Evolutionary conservation across 2,113 vertebrate species (phyloP), one percentile per base, ranked within the genome.

Genomic region (Pelecanus crispus): DNA sequence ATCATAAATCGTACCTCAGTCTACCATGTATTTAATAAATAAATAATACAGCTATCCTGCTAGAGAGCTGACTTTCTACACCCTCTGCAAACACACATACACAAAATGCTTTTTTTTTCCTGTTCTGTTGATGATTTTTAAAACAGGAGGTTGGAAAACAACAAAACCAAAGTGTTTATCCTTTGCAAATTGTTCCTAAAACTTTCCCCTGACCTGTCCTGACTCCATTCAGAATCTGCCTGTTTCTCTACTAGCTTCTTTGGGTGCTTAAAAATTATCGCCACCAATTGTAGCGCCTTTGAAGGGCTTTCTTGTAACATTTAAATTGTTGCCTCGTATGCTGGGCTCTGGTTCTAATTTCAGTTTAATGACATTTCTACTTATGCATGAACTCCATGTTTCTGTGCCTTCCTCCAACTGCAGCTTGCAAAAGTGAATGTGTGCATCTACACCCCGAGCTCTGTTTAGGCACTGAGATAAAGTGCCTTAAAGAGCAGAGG

Each of bases 221-320:
- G 14, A 29, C 15, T 55, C n/a, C 14, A 13, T 87, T 65, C 40
- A 25, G 86, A 81, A 44, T 28, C 31, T 34, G 2, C 28, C 42
- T 68, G 32, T 17, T 93, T 96, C 74, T 72, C 68, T 44, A 61
- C 31, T 63, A 83, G 88, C 13, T 85, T 86, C 36, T 75, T 89
- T 68, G 72, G 61, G 44, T 15, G 21, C 63, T 81, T 93, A 53
- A 38, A 90, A 94, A 58, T 72, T 89, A 89, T 93, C 91, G 88
- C 72, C 56, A 50, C 68, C 61, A 93, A 63, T 93, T 93, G 87
- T 10, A 78, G 34, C 44, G 77, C 14, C 45, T 93, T 77, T 71
- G 63, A 70, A 90, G 78, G 18, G 20, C 8, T 74, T 70, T 89
- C 65, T 86, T 36, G 10, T 61, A 63, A 79, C 58, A 56, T 11